Percentiles rank a stretch among this genome's conserved stretches.
These are phyloP conservation scores for Zygaena filipendulae DNA, from an alignment of 2,888 invertebrate genomes.

Conservation along the genomic window DNA sequence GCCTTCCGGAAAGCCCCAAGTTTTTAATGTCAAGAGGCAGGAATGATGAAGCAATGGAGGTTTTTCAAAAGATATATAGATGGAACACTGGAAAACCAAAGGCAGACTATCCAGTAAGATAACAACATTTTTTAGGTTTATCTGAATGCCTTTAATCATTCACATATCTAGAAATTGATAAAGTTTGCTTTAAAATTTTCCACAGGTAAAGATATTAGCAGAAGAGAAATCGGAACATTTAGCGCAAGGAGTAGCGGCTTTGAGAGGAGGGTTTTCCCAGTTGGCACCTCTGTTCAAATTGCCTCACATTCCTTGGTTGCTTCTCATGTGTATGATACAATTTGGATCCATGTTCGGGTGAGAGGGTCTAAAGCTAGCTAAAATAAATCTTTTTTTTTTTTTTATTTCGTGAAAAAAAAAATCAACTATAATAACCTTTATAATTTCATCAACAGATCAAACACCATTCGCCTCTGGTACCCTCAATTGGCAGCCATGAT, in stretches of 20 bases:
- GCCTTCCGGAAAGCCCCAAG: constrained; percentile 82
- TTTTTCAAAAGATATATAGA: constrained; percentile 73
- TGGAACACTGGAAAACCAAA: constrained; percentile 72
- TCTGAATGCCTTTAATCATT: too few species aligned
- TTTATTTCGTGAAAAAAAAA: too few species aligned
- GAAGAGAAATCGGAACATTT: constrained; percentile 43
- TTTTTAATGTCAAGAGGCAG: constrained; percentile 77
- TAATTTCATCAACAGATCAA: constrained; percentile 63
- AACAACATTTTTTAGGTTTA: not conserved
- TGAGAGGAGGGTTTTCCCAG: constrained; percentile 71
- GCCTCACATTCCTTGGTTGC: constrained; percentile 70
- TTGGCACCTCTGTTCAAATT: constrained; percentile 72
- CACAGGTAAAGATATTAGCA: constrained; percentile 46
- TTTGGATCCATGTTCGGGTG: constrained; percentile 52
- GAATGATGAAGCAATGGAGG: constrained; percentile 72
- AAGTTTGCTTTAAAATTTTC: too few species aligned
- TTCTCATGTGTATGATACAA: constrained; percentile 67
- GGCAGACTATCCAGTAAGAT: constrained; percentile 74
- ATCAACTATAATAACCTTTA: too few species aligned
- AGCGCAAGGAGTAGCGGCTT: constrained; percentile 48
- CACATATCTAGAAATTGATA: too few species aligned
- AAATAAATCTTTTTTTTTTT: too few species aligned
- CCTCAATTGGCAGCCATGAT: constrained; percentile 86
- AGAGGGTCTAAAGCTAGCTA: constrained; percentile 7
- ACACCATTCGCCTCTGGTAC: constrained; percentile 87